Percentiles rank a stretch among this genome's conserved stretches.
phyloP scores from a whole-genome alignment of 1,140 invertebrate species.

The Philaenus spumarius region DNA sequence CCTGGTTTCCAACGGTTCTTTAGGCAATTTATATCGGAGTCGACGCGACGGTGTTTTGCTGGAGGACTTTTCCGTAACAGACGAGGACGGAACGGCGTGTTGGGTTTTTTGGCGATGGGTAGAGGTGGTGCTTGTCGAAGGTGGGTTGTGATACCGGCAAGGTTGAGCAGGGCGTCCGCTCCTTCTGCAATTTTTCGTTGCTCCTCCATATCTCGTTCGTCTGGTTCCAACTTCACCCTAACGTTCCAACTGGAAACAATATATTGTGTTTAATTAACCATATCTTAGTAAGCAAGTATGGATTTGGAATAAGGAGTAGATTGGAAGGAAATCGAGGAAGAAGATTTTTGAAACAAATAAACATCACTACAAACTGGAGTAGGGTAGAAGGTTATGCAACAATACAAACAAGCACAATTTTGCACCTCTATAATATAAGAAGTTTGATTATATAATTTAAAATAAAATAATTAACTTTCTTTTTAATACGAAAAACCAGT shows the following conservation, averaged over 20 bases:
- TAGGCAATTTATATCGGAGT: neutral
- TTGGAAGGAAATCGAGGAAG: too few relatives aligned
- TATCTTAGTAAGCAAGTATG: too few relatives aligned
- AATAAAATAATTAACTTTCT: too few relatives aligned
- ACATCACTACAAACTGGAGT: too few relatives aligned
- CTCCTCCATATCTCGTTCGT: slow-evolving; percentile 47
- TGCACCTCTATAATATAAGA: too few relatives aligned
- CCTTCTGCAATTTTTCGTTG: slow-evolving; percentile 70
- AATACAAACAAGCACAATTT: too few relatives aligned
- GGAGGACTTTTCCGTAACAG: slow-evolving; percentile 8
- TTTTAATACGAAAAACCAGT: too few relatives aligned
- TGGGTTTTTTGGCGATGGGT: neutral
- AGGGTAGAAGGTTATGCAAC: too few relatives aligned
- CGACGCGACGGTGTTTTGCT: neutral
- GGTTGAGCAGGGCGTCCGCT: slow-evolving; percentile 61
- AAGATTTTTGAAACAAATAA: too few relatives aligned
- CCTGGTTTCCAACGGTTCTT: slow-evolving; percentile 2
- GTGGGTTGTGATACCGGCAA: slow-evolving; percentile 52
- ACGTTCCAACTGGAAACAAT: slow-evolving; percentile 17
- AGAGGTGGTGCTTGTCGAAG: neutral
- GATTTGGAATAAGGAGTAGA: too few relatives aligned
- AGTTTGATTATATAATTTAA: too few relatives aligned
- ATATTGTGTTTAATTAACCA: too few relatives aligned
- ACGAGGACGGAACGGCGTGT: neutral
- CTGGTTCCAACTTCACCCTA: slow-evolving; percentile 34